These are phyloP conservation scores for Neolamprologus toae DNA, from an alignment of 2,113 vertebrate genomes.

Conservation along the genomic window DNA sequence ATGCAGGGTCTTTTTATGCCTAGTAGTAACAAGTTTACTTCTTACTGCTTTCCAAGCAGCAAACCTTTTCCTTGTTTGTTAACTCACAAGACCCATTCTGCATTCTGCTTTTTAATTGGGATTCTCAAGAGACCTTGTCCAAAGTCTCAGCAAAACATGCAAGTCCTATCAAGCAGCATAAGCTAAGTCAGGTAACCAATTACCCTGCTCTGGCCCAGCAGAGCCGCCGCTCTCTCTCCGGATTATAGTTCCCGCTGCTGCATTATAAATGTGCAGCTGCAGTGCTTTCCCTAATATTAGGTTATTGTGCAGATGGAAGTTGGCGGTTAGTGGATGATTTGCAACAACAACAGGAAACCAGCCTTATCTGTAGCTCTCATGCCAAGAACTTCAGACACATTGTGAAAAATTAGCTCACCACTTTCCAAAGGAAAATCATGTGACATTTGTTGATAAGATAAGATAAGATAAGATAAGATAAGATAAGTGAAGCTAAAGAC, in stretches of 20 bases:
- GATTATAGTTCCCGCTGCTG: constrained; percentile 57
- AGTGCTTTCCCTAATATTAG: constrained; percentile 45
- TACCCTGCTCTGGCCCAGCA: constrained; percentile 45
- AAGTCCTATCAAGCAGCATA: constrained; percentile 41
- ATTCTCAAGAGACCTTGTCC: constrained; percentile 56
- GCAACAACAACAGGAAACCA: background rate
- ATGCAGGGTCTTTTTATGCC: background rate
- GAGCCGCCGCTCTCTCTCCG: constrained; percentile 10
- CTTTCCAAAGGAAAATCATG: background rate
- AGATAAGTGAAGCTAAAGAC: background rate
- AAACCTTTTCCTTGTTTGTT: constrained; percentile 39
- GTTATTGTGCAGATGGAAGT: constrained; percentile 21
- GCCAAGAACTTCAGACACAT: background rate
- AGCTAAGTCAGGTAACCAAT: constrained; percentile 66
- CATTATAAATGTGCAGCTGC: constrained; percentile 58
- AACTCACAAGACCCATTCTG: constrained; percentile 38
- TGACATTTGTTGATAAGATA: background rate
- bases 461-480: background rate
- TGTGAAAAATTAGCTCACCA: background rate
- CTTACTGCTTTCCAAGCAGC: constrained; percentile 35
- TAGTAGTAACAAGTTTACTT: background rate
- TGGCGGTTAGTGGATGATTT: constrained; percentile 7
- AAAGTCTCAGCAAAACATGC: constrained; percentile 52
- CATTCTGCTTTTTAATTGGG: constrained; percentile 67
- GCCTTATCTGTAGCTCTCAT: background rate